phyloP scores from a whole-genome alignment of 2,797 vertebrate genomes.

The Mus caroli region DNA sequence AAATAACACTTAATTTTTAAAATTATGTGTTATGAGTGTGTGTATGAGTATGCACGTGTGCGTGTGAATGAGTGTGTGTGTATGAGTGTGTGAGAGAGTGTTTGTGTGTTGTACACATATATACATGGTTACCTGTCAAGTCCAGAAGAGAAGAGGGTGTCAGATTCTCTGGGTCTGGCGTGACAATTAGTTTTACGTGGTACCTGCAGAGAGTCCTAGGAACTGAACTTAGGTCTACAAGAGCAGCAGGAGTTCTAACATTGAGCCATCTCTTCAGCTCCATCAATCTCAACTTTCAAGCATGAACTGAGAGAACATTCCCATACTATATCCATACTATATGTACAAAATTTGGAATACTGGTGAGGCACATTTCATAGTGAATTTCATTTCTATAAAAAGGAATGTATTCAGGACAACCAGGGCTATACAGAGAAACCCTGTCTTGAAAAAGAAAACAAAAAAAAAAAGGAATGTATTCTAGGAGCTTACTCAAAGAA shows the following conservation, averaged over 20 bases:
- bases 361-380: not conserved
- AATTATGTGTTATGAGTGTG: not conserved
- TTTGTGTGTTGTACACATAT: not conserved
- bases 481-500: not conserved
- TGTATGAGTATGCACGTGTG: not conserved
- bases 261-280: not conserved
- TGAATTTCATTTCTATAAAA: not conserved
- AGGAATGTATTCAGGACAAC: too few species aligned
- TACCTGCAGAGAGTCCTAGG: not conserved
- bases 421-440: too few species aligned
- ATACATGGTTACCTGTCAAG: not conserved
- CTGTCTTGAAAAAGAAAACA: too few species aligned
- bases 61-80: not conserved
- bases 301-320: not conserved
- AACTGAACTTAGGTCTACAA: not conserved
- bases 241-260: not conserved
- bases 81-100: not conserved
- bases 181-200: not conserved
- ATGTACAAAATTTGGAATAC: not conserved
- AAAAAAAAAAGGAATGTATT: not conserved
- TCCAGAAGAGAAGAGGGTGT: not conserved
- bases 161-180: not conserved
- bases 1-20: conserved; percentile 48
- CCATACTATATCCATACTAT: not conserved
- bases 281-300: not conserved